Evolutionary conservation across 2,888 invertebrate genomes (phyloP).

Genomic region (Adelognathus sp.): DNA sequence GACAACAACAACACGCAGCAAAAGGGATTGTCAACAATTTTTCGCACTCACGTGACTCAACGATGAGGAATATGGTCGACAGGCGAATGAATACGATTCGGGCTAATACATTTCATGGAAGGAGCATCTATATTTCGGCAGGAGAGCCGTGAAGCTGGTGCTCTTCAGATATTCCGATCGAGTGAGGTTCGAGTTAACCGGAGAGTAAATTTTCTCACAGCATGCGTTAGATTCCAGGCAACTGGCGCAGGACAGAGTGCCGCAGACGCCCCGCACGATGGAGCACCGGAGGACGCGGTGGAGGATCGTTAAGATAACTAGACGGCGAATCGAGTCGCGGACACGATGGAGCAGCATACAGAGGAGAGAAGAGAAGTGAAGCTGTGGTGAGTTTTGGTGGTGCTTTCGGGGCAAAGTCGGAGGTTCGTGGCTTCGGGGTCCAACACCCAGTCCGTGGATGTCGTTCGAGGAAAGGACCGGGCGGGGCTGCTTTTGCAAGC

Average conservation of each 20-base stretch:
- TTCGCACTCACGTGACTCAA: too few relatives aligned
- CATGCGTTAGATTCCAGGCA: not conserved
- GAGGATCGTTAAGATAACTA: slow-evolving; percentile 51
- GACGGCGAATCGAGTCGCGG: slow-evolving; percentile 31
- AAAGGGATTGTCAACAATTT: too few relatives aligned
- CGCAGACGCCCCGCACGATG: not conserved
- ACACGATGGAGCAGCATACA: not conserved
- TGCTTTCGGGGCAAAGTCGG: not conserved
- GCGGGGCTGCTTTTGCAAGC: slow-evolving; percentile 9
- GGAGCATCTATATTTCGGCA: not conserved
- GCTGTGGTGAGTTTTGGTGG: slow-evolving; percentile 33
- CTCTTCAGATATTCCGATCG: not conserved
- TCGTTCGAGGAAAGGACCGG: slow-evolving; percentile 15
- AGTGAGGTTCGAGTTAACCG: not conserved
- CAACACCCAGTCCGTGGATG: slow-evolving; percentile 21
- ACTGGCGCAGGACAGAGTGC: not conserved
- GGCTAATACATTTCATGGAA: too few relatives aligned
- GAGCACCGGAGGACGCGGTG: not conserved
- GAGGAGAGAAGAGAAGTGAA: not conserved
- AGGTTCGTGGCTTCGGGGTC: slow-evolving; percentile 6
- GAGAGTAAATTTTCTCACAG: not conserved
- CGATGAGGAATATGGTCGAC: too few relatives aligned
- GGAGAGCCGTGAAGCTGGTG: not conserved
- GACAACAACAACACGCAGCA: too few relatives aligned
- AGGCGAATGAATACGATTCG: too few relatives aligned